These are phyloP conservation scores for Acipenser transmontanus DNA, from an alignment of 2,797 vertebrate species.

Conservation along the genomic window DNA sequence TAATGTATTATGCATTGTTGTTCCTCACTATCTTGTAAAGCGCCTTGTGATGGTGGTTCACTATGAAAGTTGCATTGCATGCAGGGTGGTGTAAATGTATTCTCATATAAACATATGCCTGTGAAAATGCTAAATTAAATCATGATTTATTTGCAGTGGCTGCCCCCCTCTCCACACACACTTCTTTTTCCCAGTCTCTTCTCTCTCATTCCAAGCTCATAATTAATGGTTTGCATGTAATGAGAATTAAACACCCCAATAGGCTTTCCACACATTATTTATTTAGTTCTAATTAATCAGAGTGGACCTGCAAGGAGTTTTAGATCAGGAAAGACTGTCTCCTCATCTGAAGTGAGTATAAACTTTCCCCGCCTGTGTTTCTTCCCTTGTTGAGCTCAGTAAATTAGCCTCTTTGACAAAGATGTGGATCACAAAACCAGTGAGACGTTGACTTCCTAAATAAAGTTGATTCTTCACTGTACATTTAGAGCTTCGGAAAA, in stretches of 20 bases:
- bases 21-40: no score
- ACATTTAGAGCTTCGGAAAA: no score
- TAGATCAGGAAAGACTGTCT: background rate
- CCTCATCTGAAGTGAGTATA: background rate
- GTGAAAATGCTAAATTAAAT: conserved; percentile 24
- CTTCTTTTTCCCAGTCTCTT: conserved; percentile 34
- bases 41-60: no score
- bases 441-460: no score
- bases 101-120: no score
- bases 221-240: conserved; percentile 64
- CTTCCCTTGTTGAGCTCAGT: background rate
- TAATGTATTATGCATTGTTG: no score
- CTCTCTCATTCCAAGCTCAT: conserved; percentile 47
- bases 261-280: conserved; percentile 57
- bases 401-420: background rate
- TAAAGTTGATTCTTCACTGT: no score
- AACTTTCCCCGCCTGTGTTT: background rate
- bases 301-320: conserved; percentile 60
- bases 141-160: no score
- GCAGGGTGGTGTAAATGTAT: no score
- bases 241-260: conserved; percentile 59
- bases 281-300: conserved; percentile 68
- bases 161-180: conserved; percentile 11
- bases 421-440: background rate
- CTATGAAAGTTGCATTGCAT: no score